Evolutionary conservation across 2,888 invertebrate species (phyloP).

Genomic region (Kuschelorhynchus macadamiae): DNA sequence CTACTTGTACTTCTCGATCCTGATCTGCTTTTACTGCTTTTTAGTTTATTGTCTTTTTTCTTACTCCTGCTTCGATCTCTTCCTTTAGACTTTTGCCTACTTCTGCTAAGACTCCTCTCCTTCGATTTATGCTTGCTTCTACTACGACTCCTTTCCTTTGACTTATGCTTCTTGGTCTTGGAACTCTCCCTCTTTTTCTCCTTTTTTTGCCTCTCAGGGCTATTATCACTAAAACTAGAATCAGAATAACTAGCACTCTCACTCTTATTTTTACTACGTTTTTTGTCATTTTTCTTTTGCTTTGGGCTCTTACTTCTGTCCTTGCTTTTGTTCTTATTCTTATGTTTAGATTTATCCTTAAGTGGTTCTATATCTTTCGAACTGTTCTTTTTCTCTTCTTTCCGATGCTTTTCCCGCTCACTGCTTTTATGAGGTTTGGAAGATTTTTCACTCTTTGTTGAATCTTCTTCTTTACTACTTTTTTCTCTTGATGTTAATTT

Average conservation of each 20-base stretch:
- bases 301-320: conserved; percentile 24
- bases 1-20: conserved; percentile 10
- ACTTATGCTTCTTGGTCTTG: conserved; percentile 34
- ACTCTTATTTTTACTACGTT: background rate
- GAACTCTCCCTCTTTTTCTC: conserved; percentile 32
- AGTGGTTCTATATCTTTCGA: conserved; percentile 48
- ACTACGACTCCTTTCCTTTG: conserved; percentile 28
- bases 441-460: background rate
- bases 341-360: conserved; percentile 51
- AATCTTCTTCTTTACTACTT: conserved; percentile 13
- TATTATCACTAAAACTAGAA: conserved; percentile 27
- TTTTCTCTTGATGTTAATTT: conserved; percentile 10
- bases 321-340: conserved; percentile 57
- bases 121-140: conserved; percentile 40
- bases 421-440: conserved; percentile 57
- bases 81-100: conserved; percentile 26
- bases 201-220: conserved; percentile 34
- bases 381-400: conserved; percentile 53
- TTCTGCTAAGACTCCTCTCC: conserved; percentile 23
- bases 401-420: conserved; percentile 62
- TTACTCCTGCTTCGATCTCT: conserved; percentile 4
- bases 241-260: conserved; percentile 11
- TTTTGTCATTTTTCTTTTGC: conserved; percentile 29
- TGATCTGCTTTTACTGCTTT: conserved; percentile 1
- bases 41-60: conserved; percentile 17